These are phyloP conservation scores for Fragum fragum DNA, from an alignment of 2,888 invertebrate genomes.

Conservation along the genomic window DNA sequence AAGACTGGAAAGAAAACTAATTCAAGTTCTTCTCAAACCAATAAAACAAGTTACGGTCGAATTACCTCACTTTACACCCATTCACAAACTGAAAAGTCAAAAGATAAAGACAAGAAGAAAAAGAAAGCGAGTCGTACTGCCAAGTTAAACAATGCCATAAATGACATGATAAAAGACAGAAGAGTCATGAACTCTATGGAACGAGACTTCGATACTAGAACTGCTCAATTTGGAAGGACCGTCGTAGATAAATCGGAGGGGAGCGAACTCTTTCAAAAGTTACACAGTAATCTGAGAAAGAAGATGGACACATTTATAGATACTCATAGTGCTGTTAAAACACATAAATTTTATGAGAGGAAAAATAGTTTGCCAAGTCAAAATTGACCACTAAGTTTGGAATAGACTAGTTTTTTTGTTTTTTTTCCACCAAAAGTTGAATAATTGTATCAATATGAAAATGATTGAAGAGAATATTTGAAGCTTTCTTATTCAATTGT, in stretches of 20 bases:
- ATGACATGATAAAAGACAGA: constrained; percentile 72
- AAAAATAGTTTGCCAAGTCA: constrained; percentile 42
- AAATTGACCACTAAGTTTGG: too few species aligned
- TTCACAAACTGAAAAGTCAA: constrained; percentile 38
- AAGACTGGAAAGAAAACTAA: constrained; percentile 6
- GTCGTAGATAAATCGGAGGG: constrained; percentile 68
- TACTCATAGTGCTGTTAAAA: constrained; percentile 63
- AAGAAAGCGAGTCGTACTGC: constrained; percentile 57
- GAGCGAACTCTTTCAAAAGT: constrained; percentile 69
- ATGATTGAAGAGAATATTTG: too few species aligned
- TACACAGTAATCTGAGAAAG: constrained; percentile 69
- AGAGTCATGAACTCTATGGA: constrained; percentile 74
- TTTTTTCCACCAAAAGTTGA: too few species aligned
- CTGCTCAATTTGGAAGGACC: constrained; percentile 66
- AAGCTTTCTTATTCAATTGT: too few species aligned
- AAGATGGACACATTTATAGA: constrained; percentile 68
- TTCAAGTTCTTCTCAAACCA: constrained; percentile 22
- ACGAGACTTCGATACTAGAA: constrained; percentile 69
- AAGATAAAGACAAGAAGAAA: constrained; percentile 40
- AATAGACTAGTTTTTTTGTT: too few species aligned
- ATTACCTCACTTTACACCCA: constrained; percentile 55
- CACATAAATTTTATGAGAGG: constrained; percentile 47
- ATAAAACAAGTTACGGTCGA: constrained; percentile 64
- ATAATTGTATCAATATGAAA: too few species aligned
- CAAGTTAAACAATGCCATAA: constrained; percentile 72